Conservation (phyloP, 1,140 invertebrate species). For the Megalonaias nervosa region DNA sequence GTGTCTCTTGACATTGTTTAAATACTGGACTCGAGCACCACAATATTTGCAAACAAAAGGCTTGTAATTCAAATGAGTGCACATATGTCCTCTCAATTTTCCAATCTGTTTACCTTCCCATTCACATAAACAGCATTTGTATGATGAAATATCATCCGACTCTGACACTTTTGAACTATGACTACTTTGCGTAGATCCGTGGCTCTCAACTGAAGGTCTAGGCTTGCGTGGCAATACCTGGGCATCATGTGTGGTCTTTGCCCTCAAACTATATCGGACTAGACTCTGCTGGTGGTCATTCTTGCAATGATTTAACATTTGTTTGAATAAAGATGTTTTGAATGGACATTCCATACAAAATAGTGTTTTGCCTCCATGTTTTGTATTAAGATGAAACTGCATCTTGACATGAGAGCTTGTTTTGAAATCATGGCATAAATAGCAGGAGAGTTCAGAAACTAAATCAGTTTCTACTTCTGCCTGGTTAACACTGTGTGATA, state of each 20-base stretch:
- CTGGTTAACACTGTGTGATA: too few species aligned
- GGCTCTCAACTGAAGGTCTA: neutral
- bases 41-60: slow-evolving; percentile 27
- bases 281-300: slow-evolving; percentile 17
- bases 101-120: neutral
- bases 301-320: slow-evolving; percentile 33
- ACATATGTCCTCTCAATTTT: slow-evolving; percentile 12
- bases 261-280: neutral
- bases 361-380: slow-evolving; percentile 13
- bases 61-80: slow-evolving; percentile 27
- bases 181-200: neutral
- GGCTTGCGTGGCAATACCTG: neutral
- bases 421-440: too few species aligned
- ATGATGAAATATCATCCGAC: neutral
- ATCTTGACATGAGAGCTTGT: slow-evolving; percentile 3
- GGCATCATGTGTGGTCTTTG: neutral
- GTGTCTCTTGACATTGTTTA: slow-evolving; percentile 4
- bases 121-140: slow-evolving; percentile 22
- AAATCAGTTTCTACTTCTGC: too few species aligned
- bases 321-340: slow-evolving; percentile 21
- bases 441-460: too few species aligned
- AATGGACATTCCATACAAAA: slow-evolving; percentile 20
- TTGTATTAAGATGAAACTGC: slow-evolving; percentile 32
- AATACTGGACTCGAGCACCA: neutral
- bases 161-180: neutral